These are phyloP conservation scores for Halictus rubicundus DNA, from an alignment of 1,140 invertebrate genomes.

Conservation along the genomic window DNA sequence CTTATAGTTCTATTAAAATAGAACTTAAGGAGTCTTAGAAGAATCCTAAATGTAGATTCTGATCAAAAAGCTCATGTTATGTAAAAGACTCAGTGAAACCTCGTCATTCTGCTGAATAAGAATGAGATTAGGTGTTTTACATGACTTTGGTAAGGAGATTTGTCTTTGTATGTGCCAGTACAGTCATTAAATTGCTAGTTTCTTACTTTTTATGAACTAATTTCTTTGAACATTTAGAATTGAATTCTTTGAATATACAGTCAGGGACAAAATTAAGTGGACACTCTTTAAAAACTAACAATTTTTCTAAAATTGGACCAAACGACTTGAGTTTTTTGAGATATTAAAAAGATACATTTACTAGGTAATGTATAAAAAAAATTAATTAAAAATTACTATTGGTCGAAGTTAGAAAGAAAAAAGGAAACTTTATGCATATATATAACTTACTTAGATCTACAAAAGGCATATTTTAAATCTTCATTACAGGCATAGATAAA, in stretches of 20 bases:
- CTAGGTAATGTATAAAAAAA: too few species aligned
- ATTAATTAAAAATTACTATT: too few species aligned
- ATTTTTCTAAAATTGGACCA: too few species aligned
- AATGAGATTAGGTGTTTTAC: neutral
- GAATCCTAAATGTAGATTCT: neutral
- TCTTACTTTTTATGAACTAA: neutral
- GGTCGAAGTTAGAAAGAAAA: too few species aligned
- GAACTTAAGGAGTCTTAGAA: neutral
- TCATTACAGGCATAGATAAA: too few species aligned
- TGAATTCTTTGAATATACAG: neutral
- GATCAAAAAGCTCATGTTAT: neutral
- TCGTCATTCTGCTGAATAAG: neutral
- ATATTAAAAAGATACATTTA: too few species aligned
- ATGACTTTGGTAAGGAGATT: neutral
- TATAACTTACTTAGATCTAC: too few species aligned
- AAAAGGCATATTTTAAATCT: too few species aligned
- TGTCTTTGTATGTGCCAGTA: neutral
- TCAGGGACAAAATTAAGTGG: too few species aligned
- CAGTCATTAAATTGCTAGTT: neutral
- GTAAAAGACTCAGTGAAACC: neutral
- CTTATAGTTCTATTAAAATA: neutral
- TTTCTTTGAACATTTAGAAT: conserved; percentile 20
- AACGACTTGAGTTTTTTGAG: too few species aligned
- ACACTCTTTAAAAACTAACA: too few species aligned
- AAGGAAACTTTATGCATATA: too few species aligned